Conservation (phyloP, 2,797 vertebrate species). For the Ptychobarbus kaznakovi region DNA sequence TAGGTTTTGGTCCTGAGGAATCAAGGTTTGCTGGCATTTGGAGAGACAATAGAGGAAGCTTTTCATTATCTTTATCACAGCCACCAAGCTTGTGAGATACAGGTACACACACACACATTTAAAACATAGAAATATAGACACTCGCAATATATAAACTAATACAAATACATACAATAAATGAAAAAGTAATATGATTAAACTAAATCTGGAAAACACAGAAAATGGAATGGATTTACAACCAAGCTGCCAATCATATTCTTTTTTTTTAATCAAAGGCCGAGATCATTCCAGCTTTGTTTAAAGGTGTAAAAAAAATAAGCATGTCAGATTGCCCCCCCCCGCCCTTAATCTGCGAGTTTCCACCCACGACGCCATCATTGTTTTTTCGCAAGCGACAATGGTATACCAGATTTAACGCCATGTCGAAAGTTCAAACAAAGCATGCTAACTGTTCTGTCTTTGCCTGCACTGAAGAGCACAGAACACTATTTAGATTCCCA, state of each 20-base stretch:
- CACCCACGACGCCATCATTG: no score
- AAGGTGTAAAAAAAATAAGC: no score
- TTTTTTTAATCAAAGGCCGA: neutral
- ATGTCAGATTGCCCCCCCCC: no score
- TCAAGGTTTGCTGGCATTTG: slow-evolving; percentile 92
- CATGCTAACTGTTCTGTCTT: no score
- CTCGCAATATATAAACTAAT: neutral
- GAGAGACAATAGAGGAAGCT: slow-evolving; percentile 93
- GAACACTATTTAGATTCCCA: no score
- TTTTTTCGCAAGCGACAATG: no score
- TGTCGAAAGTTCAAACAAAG: no score
- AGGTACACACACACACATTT: slow-evolving; percentile 77
- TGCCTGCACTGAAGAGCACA: no score
- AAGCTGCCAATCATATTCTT: neutral
- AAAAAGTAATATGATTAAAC: neutral
- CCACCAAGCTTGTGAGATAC: slow-evolving; percentile 93
- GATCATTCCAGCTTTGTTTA: neutral
- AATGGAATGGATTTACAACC: neutral
- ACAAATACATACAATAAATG: neutral
- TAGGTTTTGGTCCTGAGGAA: slow-evolving; percentile 95
- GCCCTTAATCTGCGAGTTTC: no score
- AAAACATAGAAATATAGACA: neutral
- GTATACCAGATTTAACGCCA: no score
- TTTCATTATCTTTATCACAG: slow-evolving; percentile 93
- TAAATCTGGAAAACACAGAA: neutral